Conservation (phyloP, 2,113 vertebrate genomes). For the Eurystomus gularis region DNA sequence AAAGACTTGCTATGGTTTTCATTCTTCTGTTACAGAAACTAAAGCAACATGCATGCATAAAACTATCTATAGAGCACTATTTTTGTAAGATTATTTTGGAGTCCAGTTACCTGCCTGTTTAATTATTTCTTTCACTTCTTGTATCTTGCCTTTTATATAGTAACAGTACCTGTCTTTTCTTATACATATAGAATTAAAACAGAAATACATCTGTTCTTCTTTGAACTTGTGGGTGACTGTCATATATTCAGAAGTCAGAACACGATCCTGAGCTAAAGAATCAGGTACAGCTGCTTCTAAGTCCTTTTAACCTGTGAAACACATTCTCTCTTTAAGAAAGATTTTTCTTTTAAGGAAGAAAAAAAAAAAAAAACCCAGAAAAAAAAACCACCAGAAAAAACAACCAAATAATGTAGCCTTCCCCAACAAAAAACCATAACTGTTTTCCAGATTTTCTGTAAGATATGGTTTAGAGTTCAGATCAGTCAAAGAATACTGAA, state of each 20-base stretch:
- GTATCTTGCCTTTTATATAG: neutral
- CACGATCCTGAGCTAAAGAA: neutral
- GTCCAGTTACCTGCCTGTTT: neutral
- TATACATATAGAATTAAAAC: neutral
- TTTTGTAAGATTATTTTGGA: neutral
- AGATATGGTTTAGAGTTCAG: neutral
- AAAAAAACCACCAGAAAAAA: neutral
- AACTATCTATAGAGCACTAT: neutral
- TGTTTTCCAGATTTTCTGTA: neutral
- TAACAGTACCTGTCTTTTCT: neutral
- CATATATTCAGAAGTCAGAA: neutral
- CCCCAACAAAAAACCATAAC: neutral
- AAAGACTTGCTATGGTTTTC: neutral
- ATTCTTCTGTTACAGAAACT: neutral
- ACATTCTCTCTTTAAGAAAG: neutral
- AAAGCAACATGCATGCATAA: neutral
- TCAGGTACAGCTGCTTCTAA: neutral
- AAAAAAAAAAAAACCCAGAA: no score
- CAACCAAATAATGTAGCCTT: neutral
- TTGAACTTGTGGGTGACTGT: neutral
- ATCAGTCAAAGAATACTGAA: neutral
- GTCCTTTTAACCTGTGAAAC: neutral
- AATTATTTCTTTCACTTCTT: neutral
- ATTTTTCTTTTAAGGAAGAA: no score
- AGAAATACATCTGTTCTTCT: neutral